These are phyloP conservation scores for Mormyrops boulengeri DNA, from an alignment of 2,797 vertebrate species.

Conservation along the genomic window DNA sequence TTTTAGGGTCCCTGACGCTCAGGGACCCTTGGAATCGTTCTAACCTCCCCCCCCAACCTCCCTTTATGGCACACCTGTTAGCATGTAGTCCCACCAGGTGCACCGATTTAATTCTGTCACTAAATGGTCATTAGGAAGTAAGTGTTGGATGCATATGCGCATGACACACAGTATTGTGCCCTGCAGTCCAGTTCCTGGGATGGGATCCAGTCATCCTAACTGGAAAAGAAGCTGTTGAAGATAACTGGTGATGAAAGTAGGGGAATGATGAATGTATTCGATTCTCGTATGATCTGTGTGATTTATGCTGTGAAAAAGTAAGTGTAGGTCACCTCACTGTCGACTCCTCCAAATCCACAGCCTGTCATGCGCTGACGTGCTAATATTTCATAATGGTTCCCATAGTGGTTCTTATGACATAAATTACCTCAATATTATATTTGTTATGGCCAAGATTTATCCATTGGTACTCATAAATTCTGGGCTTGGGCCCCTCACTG, in stretches of 20 bases:
- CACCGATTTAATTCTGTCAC: not conserved
- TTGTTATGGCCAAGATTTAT: not conserved
- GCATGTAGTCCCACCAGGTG: not conserved
- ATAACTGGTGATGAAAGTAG: not conserved
- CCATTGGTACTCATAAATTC: not conserved
- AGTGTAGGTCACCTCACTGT: not conserved
- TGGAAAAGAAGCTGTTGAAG: not conserved
- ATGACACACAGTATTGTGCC: not conserved
- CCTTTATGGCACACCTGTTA: not conserved
- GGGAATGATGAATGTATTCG: not conserved
- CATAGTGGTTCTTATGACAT: constrained; percentile 8
- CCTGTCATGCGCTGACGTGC: not conserved
- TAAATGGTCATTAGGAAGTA: not conserved
- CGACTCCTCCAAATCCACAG: not conserved
- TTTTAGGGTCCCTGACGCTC: not conserved
- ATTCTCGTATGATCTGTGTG: not conserved
- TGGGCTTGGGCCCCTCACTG: not conserved
- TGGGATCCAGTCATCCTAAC: not conserved
- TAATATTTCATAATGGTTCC: not conserved
- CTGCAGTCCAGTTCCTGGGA: not conserved
- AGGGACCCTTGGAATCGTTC: not conserved
- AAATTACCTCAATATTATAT: constrained; percentile 7
- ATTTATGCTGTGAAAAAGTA: not conserved
- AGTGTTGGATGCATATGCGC: not conserved
- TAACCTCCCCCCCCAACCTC: not conserved